Base-by-base conservation (phyloP, 2,888 invertebrate genomes). In the Cryptophagus acutangulus region DNA sequence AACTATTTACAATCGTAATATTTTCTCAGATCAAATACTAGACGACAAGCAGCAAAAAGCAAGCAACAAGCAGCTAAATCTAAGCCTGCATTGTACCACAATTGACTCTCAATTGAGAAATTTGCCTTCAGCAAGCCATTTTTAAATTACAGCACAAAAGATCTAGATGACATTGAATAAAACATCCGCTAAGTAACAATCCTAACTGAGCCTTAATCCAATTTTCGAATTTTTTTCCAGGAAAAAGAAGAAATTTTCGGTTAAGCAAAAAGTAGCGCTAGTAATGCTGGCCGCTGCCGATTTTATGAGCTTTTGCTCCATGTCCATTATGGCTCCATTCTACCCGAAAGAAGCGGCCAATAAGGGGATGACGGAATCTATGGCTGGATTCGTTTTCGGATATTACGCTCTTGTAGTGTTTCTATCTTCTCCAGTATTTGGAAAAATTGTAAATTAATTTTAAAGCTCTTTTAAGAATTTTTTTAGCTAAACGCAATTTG, bases 271-370 rank as follows among this genome's bases (percentile, higher is more conserved):
- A 38, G 58, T 80, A 26, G 77, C 79, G 1, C 68, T 83, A 36
- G 70, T 73, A 1, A 78, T 81, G 20, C 66, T 84, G 28, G 79
- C 81, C 1, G 62, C 81, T 8, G 82, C 82, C 33, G 82, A 84
- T 65, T 84, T 84, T 64, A 79, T 82, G 71, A 79, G 81, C 57
- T 84, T 81, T 66, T 82, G 83, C 51, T 80, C 82, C 10, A 83
- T 84, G 81, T 84, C 84, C 33, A 79, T 87, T 41, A 79, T 86
- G 76, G 84, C 85, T 2, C 86, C 86, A 1, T 86, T 86, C 69
- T 86, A 84, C 64, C 84, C 85, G 1, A 69, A 76, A 46, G 84
- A 84, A 73, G 85, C 84, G n/a, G 69, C 74, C 2, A 64, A 63
- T 16, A 85, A 84, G 64, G 85, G 84, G n/a, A 76, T 84, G 58